phyloP scores from a whole-genome alignment of 2,888 invertebrate species.

The Aspidiotus rigidus region DNA sequence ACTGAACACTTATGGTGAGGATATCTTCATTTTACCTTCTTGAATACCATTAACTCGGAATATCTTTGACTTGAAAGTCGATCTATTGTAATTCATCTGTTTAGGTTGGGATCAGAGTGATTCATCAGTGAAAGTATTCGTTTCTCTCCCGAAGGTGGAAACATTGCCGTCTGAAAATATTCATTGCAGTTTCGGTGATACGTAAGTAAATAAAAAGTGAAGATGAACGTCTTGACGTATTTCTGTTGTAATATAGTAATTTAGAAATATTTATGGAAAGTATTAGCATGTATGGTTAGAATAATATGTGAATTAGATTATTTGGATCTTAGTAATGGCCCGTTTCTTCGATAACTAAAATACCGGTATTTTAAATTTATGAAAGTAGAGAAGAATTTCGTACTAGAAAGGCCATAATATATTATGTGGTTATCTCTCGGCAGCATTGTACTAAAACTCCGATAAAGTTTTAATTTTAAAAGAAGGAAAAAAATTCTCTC shows the following conservation, averaged over 20 bases:
- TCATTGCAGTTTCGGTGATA: constrained; percentile 56
- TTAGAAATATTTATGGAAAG: background rate
- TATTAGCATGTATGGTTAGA: background rate
- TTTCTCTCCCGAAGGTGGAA: constrained; percentile 70
- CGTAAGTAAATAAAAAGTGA: too few relatives aligned
- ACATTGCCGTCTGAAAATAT: constrained; percentile 59
- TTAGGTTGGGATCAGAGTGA: constrained; percentile 82
- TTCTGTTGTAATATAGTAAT: background rate
- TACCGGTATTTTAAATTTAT: too few relatives aligned
- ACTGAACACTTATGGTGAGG: constrained; percentile 58
- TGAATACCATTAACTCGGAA: background rate
- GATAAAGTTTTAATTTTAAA: too few relatives aligned
- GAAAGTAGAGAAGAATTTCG: too few relatives aligned
- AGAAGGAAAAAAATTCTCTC: too few relatives aligned
- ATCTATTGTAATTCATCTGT: constrained; percentile 36
- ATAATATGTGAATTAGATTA: background rate
- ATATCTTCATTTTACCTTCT: background rate
- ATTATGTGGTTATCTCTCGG: too few relatives aligned
- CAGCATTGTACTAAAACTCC: too few relatives aligned
- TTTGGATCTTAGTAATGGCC: too few relatives aligned
- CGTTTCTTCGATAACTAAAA: too few relatives aligned
- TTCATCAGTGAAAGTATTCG: constrained; percentile 81
- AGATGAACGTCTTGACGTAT: background rate
- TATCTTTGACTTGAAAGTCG: background rate
- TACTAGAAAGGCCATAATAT: too few relatives aligned